Evolutionary conservation across 2,888 invertebrate genomes (phyloP).

Genomic region (Physocephala rufipes): DNA sequence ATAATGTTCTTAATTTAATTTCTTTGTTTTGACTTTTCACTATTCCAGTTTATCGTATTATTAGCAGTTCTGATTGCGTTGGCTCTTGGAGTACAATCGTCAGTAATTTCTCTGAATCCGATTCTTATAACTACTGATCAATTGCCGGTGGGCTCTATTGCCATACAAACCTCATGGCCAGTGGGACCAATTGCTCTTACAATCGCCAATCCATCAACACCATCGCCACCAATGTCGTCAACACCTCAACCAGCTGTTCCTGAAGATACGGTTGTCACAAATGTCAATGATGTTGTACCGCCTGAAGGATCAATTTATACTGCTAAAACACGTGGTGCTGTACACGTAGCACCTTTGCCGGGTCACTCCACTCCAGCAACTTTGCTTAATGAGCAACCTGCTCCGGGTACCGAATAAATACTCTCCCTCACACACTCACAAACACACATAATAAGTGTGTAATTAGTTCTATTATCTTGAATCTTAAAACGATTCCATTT

Average conservation of each 20-base stretch:
- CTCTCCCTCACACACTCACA: no score
- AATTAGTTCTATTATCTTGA: no score
- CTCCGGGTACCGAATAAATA: conserved; percentile 25
- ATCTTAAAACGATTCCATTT: no score
- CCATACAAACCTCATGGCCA: conserved; percentile 3
- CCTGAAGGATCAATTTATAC: not conserved
- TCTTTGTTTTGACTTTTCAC: not conserved
- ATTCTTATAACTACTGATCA: conserved; percentile 2
- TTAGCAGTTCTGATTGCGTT: conserved; percentile 32
- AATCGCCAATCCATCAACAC: conserved; percentile 5
- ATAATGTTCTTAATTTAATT: not conserved
- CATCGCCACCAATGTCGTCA: not conserved
- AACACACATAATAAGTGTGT: no score
- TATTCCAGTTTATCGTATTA: conserved; percentile 31
- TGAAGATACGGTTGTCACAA: not conserved
- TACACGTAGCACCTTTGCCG: conserved; percentile 24
- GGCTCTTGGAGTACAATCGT: conserved; percentile 32
- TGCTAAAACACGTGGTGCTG: conserved; percentile 24
- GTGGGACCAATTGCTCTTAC: conserved; percentile 21
- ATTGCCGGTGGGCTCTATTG: conserved; percentile 21
- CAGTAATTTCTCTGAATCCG: conserved; percentile 10
- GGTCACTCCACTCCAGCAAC: conserved; percentile 8
- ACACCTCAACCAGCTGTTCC: not conserved
- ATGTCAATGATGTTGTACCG: not conserved
- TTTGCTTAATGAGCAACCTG: conserved; percentile 14